Base-by-base conservation (phyloP, 2,797 vertebrate genomes). In the Mormyrops attenuatus region DNA sequence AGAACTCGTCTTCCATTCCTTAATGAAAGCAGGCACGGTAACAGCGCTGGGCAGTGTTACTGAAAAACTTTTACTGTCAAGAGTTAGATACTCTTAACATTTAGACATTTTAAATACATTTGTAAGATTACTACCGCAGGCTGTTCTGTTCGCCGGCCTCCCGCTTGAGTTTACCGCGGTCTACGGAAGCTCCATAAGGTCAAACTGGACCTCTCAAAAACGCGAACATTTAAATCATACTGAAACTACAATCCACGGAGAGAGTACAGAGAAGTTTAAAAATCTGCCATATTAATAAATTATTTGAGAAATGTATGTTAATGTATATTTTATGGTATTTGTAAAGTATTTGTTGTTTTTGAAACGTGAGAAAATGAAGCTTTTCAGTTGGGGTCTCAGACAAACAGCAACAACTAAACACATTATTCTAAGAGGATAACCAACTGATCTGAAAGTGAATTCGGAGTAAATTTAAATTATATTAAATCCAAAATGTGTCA, bases 1-100 rank as follows among this genome's bases (percentile, higher is more conserved):
- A 85, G 26, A 63, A 85, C 8, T 89, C 88, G 13, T 89, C 88
- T 60, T 85, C 80, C 88, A 89, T 89, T 47, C 55, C 41, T 85
- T n/a, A 66, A 86, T 15, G 30, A 57, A 41, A 38, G 34, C 26
- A 88, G 30, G 30, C 60, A 26, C 20, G 63, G 38, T 26, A 22
- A 52, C n/a, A 50, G 82, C 22, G 49, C 41, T 5, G 44, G 22
- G 9, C 47, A 15, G 38, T 13, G 84, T 34, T 52, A 85, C 4
- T 26, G 49, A 85, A 52, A 85, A 38, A 38, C 53, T 22, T 85
- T 85, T 26, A 85, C 44, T 30, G 49, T 52, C 44, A 85, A 53
- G 13, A 22, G 77, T 82, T 44, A 82, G 22, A 85, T 30, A 52
- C 30, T 77, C 34, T 85, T 85, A 85, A 85, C n/a, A 34, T 85